Conservation (phyloP, 92 coral and sea anemone species). For the Epizoanthus rinbou region DNA sequence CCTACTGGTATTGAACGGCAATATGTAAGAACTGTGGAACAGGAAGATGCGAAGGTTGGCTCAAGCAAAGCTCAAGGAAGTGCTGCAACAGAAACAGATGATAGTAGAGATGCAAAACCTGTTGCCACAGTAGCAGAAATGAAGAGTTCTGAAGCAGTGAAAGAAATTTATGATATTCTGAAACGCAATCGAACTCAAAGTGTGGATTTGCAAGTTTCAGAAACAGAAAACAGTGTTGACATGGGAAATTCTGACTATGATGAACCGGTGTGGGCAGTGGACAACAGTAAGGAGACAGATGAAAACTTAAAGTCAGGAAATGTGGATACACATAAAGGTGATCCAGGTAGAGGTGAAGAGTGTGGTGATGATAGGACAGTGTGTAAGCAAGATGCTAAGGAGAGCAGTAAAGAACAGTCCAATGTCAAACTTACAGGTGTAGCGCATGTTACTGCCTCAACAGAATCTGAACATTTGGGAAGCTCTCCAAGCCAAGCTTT, state of each 20-base stretch:
- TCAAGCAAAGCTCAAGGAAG: neutral
- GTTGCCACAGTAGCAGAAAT: constrained; percentile 54
- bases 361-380: neutral
- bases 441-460: too few relatives aligned
- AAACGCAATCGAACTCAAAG: constrained; percentile 50
- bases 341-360: neutral
- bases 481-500: neutral
- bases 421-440: too few relatives aligned
- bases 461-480: neutral
- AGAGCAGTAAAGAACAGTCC: too few relatives aligned
- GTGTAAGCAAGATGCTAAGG: too few relatives aligned
- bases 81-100: neutral
- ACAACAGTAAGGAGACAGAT: neutral
- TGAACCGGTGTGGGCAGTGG: neutral
- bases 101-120: neutral
- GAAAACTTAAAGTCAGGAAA: neutral
- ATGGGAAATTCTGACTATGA: constrained; percentile 7
- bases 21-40: neutral
- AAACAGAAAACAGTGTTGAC: neutral
- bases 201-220: neutral
- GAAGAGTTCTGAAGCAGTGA: constrained; percentile 56
- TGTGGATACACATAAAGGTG: too few relatives aligned
- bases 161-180: constrained; percentile 64
- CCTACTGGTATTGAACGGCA: neutral
- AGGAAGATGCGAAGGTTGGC: neutral